Evolutionary conservation across 2,888 invertebrate species (phyloP).

Genomic region (Microctonus aethiopoides): DNA sequence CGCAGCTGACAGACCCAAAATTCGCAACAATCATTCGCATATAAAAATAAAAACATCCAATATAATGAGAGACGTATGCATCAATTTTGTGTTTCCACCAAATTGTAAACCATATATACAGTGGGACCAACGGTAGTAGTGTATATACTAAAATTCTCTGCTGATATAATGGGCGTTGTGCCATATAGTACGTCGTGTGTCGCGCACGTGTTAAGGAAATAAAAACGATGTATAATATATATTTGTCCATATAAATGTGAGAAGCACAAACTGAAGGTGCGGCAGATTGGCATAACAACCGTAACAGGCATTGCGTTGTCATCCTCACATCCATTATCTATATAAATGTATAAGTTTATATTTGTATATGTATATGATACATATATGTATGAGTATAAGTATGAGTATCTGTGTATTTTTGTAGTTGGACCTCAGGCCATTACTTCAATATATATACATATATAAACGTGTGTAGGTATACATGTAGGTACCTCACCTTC

Average conservation of each 20-base stretch:
- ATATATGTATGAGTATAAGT: too few relatives aligned
- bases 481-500: background rate
- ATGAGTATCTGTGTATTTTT: background rate
- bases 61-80: background rate
- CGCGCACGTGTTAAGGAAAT: background rate
- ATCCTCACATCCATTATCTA: slow-evolving; percentile 46
- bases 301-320: slow-evolving; percentile 51
- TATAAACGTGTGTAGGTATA: background rate
- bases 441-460: slow-evolving; percentile 4
- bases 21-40: slow-evolving; percentile 5
- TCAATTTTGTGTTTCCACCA: background rate
- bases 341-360: too few relatives aligned
- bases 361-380: background rate
- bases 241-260: background rate
- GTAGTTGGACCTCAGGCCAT: slow-evolving; percentile 4
- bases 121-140: too few relatives aligned
- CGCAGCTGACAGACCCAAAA: slow-evolving; percentile 23
- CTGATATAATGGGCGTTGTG: background rate
- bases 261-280: slow-evolving; percentile 39
- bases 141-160: background rate
- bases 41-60: background rate
- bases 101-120: background rate
- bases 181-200: background rate
- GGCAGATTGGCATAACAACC: slow-evolving; percentile 54
- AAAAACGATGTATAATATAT: background rate